Evolutionary conservation across 2,797 vertebrate species (phyloP).

Genomic region (Tinamus major): DNA sequence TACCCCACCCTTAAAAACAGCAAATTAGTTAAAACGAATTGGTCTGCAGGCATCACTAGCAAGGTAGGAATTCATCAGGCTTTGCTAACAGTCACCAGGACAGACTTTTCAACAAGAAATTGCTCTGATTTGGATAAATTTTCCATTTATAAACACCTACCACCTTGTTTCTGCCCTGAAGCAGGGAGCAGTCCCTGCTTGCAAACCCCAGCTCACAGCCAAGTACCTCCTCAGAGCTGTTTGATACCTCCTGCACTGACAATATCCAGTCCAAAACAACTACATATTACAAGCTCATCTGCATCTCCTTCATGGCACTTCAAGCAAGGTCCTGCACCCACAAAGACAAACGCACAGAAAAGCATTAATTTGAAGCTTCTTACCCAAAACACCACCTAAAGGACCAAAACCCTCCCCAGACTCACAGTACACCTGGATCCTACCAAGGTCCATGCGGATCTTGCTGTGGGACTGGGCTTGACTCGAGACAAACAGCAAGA

Average conservation of each 20-base stretch:
- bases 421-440: accelerated
- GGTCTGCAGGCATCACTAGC: accelerated
- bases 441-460: accelerated
- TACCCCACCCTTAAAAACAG: background rate
- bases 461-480: accelerated
- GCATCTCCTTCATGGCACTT: too few relatives aligned
- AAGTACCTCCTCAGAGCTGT: accelerated
- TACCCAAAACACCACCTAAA: background rate
- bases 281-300: background rate
- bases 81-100: background rate
- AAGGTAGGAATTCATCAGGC: background rate
- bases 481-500: background rate
- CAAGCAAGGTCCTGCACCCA: background rate
- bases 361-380: background rate
- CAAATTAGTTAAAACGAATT: accelerated
- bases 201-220: background rate
- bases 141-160: background rate
- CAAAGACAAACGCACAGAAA: accelerated
- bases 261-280: background rate
- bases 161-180: accelerated
- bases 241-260: accelerated
- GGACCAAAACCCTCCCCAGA: background rate
- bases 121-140: accelerated
- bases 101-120: too few relatives aligned
- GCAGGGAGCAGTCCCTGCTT: accelerated